These are phyloP conservation scores for Drosophila ananassae DNA, from an alignment of 1,140 invertebrate species.

Conservation along the genomic window DNA sequence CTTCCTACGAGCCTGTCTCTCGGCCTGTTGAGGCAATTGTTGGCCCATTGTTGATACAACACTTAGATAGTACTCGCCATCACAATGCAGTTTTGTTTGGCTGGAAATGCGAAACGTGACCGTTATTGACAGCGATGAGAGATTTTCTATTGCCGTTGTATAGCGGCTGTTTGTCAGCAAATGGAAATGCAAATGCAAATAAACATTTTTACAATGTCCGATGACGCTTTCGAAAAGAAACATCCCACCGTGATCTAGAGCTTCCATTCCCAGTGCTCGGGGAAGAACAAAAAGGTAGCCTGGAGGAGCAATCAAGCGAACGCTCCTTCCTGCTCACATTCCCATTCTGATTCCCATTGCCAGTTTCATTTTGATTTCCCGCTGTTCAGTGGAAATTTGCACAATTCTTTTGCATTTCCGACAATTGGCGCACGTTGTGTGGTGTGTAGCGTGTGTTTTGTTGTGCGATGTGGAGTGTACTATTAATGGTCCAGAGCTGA, in stretches of 20 bases:
- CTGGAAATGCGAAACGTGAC: constrained; percentile 64
- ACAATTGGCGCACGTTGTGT: constrained; percentile 73
- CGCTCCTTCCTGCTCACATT: constrained; percentile 39
- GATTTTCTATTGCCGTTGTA: constrained; percentile 40
- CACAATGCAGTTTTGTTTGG: constrained; percentile 72
- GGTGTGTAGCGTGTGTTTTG: constrained; percentile 13
- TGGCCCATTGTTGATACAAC: constrained; percentile 69
- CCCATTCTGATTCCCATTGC: not conserved
- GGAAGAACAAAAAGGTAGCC: constrained; percentile 10
- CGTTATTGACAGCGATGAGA: constrained; percentile 60
- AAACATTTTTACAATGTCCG: constrained; percentile 8
- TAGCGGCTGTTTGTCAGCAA: constrained; percentile 25
- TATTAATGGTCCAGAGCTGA: constrained; percentile 52
- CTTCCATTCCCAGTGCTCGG: not conserved
- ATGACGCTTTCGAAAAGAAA: not conserved
- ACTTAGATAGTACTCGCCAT: constrained; percentile 65
- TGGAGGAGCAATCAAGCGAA: constrained; percentile 54
- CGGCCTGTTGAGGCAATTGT: constrained; percentile 59
- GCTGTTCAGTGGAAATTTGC: constrained; percentile 44
- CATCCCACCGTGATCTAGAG: not conserved
- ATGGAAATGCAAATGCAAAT: constrained; percentile 48
- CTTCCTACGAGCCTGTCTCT: constrained; percentile 19
- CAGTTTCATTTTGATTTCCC: constrained; percentile 30
- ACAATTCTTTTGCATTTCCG: constrained; percentile 53
- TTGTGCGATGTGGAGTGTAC: not conserved